Percentiles rank a stretch among this genome's conserved stretches.
These are phyloP conservation scores for Pogonocherus hispidulus DNA, from an alignment of 2,888 invertebrate species.

Conservation along the genomic window DNA sequence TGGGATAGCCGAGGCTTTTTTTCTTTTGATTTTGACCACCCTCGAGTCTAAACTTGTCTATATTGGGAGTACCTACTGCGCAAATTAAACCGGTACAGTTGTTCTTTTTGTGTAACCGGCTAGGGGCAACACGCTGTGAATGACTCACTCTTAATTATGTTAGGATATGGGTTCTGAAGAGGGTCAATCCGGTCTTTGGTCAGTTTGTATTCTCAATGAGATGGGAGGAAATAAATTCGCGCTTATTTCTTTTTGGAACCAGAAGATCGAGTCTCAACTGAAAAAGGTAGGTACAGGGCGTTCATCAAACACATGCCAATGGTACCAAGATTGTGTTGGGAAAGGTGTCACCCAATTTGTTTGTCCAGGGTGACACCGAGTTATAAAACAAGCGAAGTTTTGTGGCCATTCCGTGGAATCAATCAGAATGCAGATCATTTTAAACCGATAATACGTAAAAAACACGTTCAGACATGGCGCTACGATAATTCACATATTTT, in stretches of 20 bases:
- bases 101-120: neutral
- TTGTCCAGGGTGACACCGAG: no score
- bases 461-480: no score
- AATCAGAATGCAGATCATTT: no score
- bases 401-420: no score
- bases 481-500: no score
- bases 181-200: neutral
- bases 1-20: neutral
- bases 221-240: neutral
- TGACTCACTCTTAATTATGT: neutral
- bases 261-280: neutral
- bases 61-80: neutral
- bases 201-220: neutral
- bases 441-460: no score
- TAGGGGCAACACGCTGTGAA: neutral
- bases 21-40: neutral
- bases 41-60: neutral
- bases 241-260: neutral
- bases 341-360: no score
- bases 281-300: no score
- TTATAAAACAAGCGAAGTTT: no score
- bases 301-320: no score
- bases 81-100: slow-evolving; percentile 4
- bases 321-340: no score
- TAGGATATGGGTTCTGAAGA: neutral